These are phyloP conservation scores for Hemaris fuciformis DNA, from an alignment of 2,888 invertebrate species.

Conservation along the genomic window DNA sequence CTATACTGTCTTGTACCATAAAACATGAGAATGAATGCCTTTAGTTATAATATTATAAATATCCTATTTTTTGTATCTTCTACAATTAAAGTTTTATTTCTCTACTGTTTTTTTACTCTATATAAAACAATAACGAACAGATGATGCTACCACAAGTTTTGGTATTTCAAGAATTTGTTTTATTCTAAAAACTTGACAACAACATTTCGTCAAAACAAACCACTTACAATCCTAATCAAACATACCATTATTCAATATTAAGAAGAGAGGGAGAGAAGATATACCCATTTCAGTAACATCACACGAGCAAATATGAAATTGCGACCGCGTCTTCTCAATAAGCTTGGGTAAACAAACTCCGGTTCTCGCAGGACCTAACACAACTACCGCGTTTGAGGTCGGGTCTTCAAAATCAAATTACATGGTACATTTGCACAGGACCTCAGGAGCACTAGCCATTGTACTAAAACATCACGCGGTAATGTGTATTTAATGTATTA, in stretches of 20 bases:
- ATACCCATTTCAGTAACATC: neutral
- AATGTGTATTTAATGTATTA: constrained; percentile 70
- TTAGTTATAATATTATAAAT: no score
- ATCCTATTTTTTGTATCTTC: no score
- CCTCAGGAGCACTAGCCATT: constrained; percentile 44
- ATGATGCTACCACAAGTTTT: no score
- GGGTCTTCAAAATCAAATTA: constrained; percentile 15
- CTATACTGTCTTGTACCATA: no score
- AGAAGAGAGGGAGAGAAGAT: neutral
- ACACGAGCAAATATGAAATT: neutral
- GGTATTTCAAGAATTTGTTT: no score
- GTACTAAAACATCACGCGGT: constrained; percentile 48
- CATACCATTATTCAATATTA: neutral
- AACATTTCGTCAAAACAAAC: no score
- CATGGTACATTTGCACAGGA: constrained; percentile 55
- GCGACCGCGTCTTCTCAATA: neutral
- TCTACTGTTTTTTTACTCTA: no score
- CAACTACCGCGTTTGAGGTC: neutral
- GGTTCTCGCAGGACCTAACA: constrained; percentile 7
- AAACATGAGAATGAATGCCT: no score
- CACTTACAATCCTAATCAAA: neutral
- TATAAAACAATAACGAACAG: no score
- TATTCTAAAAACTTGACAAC: no score
- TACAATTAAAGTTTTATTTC: no score
- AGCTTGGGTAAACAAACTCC: neutral